These are phyloP conservation scores for Nomada lathburiana DNA, from an alignment of 2,888 invertebrate genomes.

Conservation along the genomic window DNA sequence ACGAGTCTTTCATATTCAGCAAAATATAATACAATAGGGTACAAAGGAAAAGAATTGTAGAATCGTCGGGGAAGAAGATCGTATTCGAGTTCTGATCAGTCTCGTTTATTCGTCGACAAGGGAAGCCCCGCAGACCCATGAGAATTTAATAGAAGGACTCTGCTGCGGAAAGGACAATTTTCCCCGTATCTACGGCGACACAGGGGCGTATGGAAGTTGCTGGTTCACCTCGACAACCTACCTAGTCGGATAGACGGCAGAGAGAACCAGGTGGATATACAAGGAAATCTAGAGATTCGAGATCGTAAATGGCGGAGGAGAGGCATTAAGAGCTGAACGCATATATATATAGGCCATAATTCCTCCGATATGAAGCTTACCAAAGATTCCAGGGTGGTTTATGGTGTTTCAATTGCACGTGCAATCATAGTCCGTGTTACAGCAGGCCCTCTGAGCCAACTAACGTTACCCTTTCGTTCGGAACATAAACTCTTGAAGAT, in stretches of 20 bases:
- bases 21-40: too few species aligned
- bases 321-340: conserved; percentile 44
- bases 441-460: conserved; percentile 51
- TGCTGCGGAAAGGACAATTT: conserved; percentile 66
- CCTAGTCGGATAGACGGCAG: conserved; percentile 13
- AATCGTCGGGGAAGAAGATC: conserved; percentile 42
- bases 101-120: conserved; percentile 63
- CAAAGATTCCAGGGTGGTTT: conserved; percentile 65
- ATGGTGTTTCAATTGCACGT: conserved; percentile 78
- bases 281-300: conserved; percentile 33
- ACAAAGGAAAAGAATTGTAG: conserved; percentile 12
- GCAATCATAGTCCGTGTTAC: conserved; percentile 75
- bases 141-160: conserved; percentile 71
- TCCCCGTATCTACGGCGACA: conserved; percentile 64
- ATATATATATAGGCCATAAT: conserved; percentile 61
- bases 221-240: neutral
- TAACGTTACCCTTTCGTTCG: conserved; percentile 35
- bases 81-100: conserved; percentile 34
- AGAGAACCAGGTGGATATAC: conserved; percentile 9
- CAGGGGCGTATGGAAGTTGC: conserved; percentile 29
- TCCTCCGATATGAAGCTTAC: conserved; percentile 71
- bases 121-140: conserved; percentile 61
- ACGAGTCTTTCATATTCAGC: neutral
- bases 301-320: conserved; percentile 52
- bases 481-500: conserved; percentile 63